A percentile compares a stretch with the other conserved stretches of the same genome.
Conservation (phyloP, 2,113 vertebrate species). For the Forbesichthys papilliferus region DNA sequence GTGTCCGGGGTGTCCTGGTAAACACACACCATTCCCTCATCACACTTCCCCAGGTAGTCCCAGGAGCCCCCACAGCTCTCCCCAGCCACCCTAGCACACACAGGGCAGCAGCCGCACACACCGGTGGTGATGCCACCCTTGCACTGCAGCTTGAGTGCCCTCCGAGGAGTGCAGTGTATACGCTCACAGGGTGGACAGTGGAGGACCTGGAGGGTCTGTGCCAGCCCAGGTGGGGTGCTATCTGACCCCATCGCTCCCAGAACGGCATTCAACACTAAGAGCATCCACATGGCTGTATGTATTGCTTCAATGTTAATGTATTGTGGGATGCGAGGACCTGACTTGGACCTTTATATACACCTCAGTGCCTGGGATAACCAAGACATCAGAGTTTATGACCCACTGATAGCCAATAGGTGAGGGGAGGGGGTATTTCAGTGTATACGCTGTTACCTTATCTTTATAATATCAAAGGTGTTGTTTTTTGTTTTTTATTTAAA, state of each 20-base stretch:
- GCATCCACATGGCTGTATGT: constrained; percentile 37
- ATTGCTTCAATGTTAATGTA: not conserved
- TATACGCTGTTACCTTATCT: constrained; percentile 68
- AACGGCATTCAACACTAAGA: constrained; percentile 20
- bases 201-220: constrained; percentile 58
- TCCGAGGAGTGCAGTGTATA: constrained; percentile 68
- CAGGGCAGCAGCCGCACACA: constrained; percentile 73
- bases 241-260: constrained; percentile 35
- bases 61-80: constrained; percentile 72
- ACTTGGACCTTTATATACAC: constrained; percentile 50
- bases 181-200: constrained; percentile 73
- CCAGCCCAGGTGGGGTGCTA: not conserved
- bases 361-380: not conserved
- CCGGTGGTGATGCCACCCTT: constrained; percentile 68
- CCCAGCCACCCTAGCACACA: constrained; percentile 59
- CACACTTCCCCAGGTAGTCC: constrained; percentile 77
- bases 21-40: constrained; percentile 69
- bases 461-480: constrained; percentile 60
- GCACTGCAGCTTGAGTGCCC: constrained; percentile 65
- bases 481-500: constrained; percentile 54
- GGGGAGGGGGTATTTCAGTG: constrained; percentile 26
- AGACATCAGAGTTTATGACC: constrained; percentile 47
- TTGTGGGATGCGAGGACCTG: constrained; percentile 16
- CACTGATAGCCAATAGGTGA: constrained; percentile 67
- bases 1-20: constrained; percentile 37